A percentile compares a stretch with the other conserved stretches of the same genome.
Evolutionary conservation across 2,113 vertebrate genomes (phyloP).

Genomic region (Amphiprion ocellaris): DNA sequence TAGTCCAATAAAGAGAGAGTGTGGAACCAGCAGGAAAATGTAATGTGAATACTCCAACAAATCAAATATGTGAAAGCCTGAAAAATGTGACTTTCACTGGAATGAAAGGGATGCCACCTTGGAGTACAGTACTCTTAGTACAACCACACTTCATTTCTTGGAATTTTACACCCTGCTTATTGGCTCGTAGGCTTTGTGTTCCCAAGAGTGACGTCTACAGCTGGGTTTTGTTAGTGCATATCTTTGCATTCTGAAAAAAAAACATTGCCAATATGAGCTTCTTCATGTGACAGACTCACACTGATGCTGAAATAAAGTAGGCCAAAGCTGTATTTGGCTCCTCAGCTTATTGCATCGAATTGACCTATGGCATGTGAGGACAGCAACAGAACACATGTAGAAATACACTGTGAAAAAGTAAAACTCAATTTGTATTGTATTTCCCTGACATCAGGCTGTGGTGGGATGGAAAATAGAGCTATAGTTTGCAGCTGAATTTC

Average conservation of each 20-base stretch:
- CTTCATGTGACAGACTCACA: neutral
- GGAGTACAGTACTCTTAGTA: neutral
- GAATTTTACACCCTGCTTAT: neutral
- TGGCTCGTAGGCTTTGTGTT: neutral
- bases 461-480: neutral
- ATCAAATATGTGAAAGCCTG: too few relatives aligned
- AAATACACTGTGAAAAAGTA: neutral
- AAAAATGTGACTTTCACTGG: neutral
- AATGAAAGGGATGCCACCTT: neutral
- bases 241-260: neutral
- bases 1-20: neutral
- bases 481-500: neutral
- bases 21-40: neutral
- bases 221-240: neutral
- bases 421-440: neutral
- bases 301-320: constrained; percentile 11
- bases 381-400: neutral
- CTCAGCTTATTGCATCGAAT: neutral
- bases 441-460: neutral
- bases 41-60: neutral
- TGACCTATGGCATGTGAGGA: constrained; percentile 7
- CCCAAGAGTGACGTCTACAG: neutral
- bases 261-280: neutral
- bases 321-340: constrained; percentile 13
- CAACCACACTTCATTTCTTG: neutral